Evolutionary conservation across 1,140 invertebrate genomes (phyloP).

Genomic region (Leptinotarsa lineolata): DNA sequence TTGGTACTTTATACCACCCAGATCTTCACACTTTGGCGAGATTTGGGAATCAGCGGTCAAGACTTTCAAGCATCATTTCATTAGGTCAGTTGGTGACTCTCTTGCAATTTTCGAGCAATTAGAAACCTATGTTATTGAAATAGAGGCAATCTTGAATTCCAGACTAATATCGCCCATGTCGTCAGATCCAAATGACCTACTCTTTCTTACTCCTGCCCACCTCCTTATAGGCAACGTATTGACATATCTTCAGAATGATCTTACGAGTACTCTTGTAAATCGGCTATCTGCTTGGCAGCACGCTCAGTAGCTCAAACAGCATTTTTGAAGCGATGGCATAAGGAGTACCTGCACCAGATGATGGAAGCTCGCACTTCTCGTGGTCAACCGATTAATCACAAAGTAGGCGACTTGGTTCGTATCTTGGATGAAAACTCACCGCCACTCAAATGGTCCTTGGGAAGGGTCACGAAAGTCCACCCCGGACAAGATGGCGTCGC

Average conservation of each 20-base stretch:
- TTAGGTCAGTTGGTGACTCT: constrained; percentile 37
- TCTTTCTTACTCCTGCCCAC: too few relatives aligned
- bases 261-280: constrained; percentile 24
- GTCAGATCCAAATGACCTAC: constrained; percentile 42
- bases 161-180: constrained; percentile 47
- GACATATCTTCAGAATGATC: constrained; percentile 31
- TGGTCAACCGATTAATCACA: constrained; percentile 31
- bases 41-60: constrained; percentile 56
- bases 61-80: constrained; percentile 52
- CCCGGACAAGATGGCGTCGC: too few relatives aligned
- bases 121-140: constrained; percentile 34
- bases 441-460: too few relatives aligned
- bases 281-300: constrained; percentile 42
- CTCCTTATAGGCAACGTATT: constrained; percentile 49
- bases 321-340: constrained; percentile 51
- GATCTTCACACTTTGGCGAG: constrained; percentile 56
- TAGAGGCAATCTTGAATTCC: constrained; percentile 46
- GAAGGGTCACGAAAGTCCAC: too few relatives aligned
- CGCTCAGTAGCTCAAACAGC: constrained; percentile 40
- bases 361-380: constrained; percentile 43
- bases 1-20: constrained; percentile 58
- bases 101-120: constrained; percentile 37
- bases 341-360: too few relatives aligned
- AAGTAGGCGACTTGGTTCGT: constrained; percentile 18
- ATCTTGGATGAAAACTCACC: constrained; percentile 25